phyloP scores from a whole-genome alignment of 2,113 vertebrate species.

The Rousettus leschenaultii region DNA sequence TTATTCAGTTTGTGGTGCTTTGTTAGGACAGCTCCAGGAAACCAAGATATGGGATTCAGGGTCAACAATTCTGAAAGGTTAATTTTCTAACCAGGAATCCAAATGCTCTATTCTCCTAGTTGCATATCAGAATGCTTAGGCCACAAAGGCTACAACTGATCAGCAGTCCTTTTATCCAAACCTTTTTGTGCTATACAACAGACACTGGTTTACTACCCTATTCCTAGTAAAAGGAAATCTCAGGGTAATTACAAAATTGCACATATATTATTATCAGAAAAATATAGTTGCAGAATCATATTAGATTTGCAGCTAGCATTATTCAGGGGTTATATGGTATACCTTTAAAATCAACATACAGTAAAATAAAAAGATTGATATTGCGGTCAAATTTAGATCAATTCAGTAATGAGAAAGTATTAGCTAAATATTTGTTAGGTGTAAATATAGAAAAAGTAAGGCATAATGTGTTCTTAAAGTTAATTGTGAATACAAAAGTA shows the following conservation, averaged over 20 bases:
- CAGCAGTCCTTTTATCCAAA: background rate
- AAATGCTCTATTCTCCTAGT: background rate
- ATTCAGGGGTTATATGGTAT: background rate
- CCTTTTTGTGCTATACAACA: background rate
- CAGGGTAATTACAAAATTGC: background rate
- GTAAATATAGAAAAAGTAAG: background rate
- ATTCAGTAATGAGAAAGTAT: background rate
- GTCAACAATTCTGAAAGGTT: background rate
- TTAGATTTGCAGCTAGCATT: background rate
- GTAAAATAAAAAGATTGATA: background rate
- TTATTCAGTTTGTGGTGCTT: background rate
- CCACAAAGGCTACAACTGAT: background rate
- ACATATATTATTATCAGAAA: background rate
- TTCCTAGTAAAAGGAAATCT: background rate
- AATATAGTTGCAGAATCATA: background rate
- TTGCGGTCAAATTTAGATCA: background rate
- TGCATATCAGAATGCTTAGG: background rate
- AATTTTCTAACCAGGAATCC: background rate
- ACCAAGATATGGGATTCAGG: background rate
- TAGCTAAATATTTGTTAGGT: background rate
- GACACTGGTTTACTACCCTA: background rate
- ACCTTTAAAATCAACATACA: background rate
- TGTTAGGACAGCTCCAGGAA: background rate
- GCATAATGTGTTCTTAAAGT: background rate
- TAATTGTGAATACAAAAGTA: background rate